phyloP scores from a whole-genome alignment of 2,888 invertebrate genomes.

The Synanthedon formicaeformis region DNA sequence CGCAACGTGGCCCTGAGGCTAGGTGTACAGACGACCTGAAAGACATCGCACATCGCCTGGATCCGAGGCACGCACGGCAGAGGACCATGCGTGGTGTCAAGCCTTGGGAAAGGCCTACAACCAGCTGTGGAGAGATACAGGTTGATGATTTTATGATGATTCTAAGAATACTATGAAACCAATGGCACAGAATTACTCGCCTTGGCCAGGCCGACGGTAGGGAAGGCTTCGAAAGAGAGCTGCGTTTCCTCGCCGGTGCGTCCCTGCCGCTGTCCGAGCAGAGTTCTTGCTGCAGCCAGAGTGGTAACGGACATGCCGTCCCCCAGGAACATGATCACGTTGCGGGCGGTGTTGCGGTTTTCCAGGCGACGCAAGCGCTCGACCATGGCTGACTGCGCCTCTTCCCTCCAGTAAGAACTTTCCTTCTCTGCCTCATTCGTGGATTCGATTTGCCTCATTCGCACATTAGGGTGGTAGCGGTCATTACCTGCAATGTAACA shows the following conservation, averaged over 20 bases:
- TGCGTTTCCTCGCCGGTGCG: conserved; percentile 68
- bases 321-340: conserved; percentile 76
- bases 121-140: too few species aligned
- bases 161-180: too few species aligned
- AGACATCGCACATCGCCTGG: too few species aligned
- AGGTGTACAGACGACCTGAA: too few species aligned
- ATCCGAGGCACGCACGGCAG: not conserved
- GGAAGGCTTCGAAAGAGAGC: conserved; percentile 73
- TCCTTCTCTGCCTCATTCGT: conserved; percentile 1
- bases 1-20: too few species aligned
- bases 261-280: conserved; percentile 65
- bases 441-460: not conserved
- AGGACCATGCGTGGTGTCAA: too few species aligned
- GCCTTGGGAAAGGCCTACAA: too few species aligned
- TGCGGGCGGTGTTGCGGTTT: conserved; percentile 53
- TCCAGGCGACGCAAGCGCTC: conserved; percentile 27
- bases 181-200: conserved; percentile 5
- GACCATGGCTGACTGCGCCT: conserved; percentile 12
- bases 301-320: conserved; percentile 81
- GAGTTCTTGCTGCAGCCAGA: conserved; percentile 71
- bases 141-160: not conserved
- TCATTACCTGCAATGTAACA: too few species aligned
- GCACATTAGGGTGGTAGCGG: too few species aligned
- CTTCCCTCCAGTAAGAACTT: conserved; percentile 13
- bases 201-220: conserved; percentile 55